Base-by-base conservation (phyloP, 2,797 vertebrate genomes). In the Sphenodon punctatus region DNA sequence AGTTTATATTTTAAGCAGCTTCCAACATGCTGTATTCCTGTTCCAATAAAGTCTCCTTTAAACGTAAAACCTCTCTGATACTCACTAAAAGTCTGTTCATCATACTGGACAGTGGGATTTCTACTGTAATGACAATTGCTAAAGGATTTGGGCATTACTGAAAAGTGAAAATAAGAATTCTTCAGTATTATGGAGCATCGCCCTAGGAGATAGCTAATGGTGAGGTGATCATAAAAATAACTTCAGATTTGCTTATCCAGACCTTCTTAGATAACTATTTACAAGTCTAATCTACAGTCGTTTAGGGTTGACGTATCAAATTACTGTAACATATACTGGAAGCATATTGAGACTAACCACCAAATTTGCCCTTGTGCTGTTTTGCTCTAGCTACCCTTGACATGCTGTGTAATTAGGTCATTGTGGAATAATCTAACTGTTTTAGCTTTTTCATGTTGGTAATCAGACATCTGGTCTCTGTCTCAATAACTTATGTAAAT, bases 311-410 rank as follows among this genome's bases (percentile, higher is more conserved):
- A 17, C 58, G 64, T 66, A 78, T 53, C 53, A 41, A 36, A 12
- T 27, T 74, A 41, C 41, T 74, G 14, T 2, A 1, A 49, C 46
- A 3, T 0, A 0, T 41, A 34, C 8, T 0, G 0, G 3, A 10
- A 17, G 7, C 0, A 0, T 45, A 9, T 63, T 39, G 42, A 14
- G 0, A 49, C 64, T 61, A n/a, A 11, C 22, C 61, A 27, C 72
- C 27, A 1, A 23, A 56, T 71, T 67, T 68, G 67, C 59, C 3
- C 2, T 67, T 75, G 49, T 3, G 22, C 60, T 19, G 46, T 0
- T 0, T 41, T 71, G 38, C 59, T 78, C 49, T 1, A 0, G 27
- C 72, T 61, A 39, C 30, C 48, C 36, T 80, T 0, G 0, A 60
- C 56, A 4, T 70, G 42, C 46, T 55, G 58, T 32, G 30, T 42